These are phyloP conservation scores for Andrena trimmerana DNA, from an alignment of 2,888 invertebrate species.

Conservation along the genomic window DNA sequence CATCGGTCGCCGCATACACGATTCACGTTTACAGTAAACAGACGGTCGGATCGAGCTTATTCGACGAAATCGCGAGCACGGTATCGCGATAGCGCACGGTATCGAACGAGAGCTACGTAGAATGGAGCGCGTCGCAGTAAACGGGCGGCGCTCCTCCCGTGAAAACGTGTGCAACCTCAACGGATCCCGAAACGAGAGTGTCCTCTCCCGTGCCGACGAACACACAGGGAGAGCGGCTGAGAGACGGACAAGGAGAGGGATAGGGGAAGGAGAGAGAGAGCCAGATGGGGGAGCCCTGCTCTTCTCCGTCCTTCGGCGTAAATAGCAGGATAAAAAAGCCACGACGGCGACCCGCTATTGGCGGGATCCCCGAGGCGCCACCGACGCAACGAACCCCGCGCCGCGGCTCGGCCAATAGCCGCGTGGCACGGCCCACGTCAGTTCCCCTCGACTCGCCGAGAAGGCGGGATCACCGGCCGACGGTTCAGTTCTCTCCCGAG, in stretches of 20 bases:
- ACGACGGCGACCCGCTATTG: constrained; percentile 71
- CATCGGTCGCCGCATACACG: constrained; percentile 52
- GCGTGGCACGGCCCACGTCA: constrained; percentile 75
- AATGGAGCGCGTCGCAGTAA: constrained; percentile 55
- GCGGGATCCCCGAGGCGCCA: constrained; percentile 67
- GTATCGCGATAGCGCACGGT: constrained; percentile 9
- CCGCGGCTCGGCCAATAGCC: constrained; percentile 72
- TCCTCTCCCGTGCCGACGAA: constrained; percentile 77
- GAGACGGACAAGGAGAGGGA: constrained; percentile 64
- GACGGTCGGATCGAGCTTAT: constrained; percentile 25
- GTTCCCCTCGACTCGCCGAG: constrained; percentile 69
- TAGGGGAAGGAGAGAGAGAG: constrained; percentile 70
- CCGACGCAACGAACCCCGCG: constrained; percentile 71
- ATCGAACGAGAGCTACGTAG: constrained; percentile 25
- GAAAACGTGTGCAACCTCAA: constrained; percentile 80
- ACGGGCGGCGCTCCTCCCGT: constrained; percentile 60
- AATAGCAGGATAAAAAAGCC: constrained; percentile 80
- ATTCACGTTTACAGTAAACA: constrained; percentile 52
- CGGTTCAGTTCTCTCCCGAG: constrained; percentile 51
- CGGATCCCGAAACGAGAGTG: constrained; percentile 83
- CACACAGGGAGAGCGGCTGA: constrained; percentile 66
- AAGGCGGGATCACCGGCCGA: constrained; percentile 72
- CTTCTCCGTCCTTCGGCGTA: constrained; percentile 79
- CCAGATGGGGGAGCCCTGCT: constrained; percentile 62
- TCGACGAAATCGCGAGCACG: constrained; percentile 18